phyloP scores from a whole-genome alignment of 2,888 invertebrate species.

The Latheticus oryzae region DNA sequence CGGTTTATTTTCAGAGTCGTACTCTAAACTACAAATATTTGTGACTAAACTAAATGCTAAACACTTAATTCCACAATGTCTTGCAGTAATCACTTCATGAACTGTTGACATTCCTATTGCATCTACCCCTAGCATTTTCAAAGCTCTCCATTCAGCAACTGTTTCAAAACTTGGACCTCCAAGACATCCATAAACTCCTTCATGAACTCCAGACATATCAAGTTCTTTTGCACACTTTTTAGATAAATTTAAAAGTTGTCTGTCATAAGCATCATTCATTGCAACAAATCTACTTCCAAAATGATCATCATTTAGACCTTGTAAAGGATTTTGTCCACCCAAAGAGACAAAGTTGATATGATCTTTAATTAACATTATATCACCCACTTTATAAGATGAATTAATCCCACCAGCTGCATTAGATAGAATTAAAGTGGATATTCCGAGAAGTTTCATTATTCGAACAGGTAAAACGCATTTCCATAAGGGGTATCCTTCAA shows the following conservation, averaged over 20 bases:
- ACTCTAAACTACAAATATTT: constrained; percentile 86
- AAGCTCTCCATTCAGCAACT: constrained; percentile 88
- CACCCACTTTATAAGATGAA: constrained; percentile 86
- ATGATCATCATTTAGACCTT: constrained; percentile 93
- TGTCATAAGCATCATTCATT: constrained; percentile 86
- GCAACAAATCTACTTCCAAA: constrained; percentile 96
- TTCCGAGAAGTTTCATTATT: constrained; percentile 95
- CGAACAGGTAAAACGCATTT: constrained; percentile 95
- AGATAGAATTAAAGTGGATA: constrained; percentile 89
- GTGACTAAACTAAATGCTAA: constrained; percentile 95
- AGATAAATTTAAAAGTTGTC: constrained; percentile 42
- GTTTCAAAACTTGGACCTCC: constrained; percentile 98
- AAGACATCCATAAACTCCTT: constrained; percentile 94
- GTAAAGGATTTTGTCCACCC: constrained; percentile 92
- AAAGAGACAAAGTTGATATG: constrained; percentile 98
- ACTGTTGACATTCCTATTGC: constrained; percentile 87
- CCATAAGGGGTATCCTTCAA: constrained; percentile 95
- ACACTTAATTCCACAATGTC: constrained; percentile 91
- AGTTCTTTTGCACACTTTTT: constrained; percentile 68
- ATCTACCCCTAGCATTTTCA: constrained; percentile 85
- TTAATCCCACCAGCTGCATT: constrained; percentile 98
- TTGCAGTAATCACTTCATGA: constrained; percentile 85
- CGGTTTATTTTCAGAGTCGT: constrained; percentile 79
- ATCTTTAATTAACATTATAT: constrained; percentile 97
- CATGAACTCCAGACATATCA: constrained; percentile 78